phyloP scores from a whole-genome alignment of 1,140 invertebrate genomes.

The Thaumetopoea pityocampa region DNA sequence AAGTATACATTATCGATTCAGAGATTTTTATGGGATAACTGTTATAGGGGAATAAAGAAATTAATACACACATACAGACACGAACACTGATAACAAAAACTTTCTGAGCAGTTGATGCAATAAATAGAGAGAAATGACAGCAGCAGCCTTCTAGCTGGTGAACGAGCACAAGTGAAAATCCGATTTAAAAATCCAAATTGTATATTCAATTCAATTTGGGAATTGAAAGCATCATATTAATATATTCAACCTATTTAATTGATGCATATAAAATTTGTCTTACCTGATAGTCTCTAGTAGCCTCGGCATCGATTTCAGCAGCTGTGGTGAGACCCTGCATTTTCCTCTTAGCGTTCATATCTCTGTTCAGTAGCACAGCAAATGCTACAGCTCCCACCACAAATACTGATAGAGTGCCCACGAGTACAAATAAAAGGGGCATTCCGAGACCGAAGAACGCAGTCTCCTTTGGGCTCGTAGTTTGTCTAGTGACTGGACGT shows the following conservation, averaged over 20 bases:
- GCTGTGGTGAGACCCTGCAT: constrained; percentile 81
- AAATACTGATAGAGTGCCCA: constrained; percentile 77
- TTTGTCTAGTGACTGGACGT: constrained; percentile 43
- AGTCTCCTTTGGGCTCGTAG: constrained; percentile 42
- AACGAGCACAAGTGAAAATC: no score
- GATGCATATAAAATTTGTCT: not conserved
- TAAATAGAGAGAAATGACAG: no score
- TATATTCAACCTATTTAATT: not conserved
- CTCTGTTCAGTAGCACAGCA: constrained; percentile 84
- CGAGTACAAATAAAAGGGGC: constrained; percentile 72
- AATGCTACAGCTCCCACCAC: constrained; percentile 82
- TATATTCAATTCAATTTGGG: not conserved
- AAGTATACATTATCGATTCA: no score
- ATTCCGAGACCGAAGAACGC: constrained; percentile 76
- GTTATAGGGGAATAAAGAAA: no score
- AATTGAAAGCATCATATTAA: no score
- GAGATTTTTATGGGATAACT: no score
- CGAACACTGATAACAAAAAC: no score
- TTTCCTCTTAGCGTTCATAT: constrained; percentile 82
- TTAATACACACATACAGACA: no score
- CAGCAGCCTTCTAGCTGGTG: no score
- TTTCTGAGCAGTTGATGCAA: no score
- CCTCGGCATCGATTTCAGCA: constrained; percentile 84
- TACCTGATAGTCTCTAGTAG: constrained; percentile 95
- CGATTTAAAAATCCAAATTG: no score